Conservation (phyloP, 2,888 invertebrate genomes). For the Lasioglossum morio region DNA sequence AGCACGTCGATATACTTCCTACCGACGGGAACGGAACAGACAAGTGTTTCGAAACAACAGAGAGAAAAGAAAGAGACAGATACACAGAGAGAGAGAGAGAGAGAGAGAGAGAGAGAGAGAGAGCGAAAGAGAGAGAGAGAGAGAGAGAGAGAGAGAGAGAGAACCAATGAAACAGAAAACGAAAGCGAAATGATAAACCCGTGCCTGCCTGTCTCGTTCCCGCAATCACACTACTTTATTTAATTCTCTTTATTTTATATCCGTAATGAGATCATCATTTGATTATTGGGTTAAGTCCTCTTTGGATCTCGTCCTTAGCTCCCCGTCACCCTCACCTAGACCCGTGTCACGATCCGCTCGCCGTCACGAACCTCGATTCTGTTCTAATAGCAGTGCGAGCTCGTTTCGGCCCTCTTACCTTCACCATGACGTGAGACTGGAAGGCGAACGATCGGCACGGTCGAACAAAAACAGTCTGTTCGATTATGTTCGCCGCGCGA, state of each 20-base stretch:
- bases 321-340: slow-evolving; percentile 66
- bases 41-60: neutral
- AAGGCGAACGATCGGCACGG: slow-evolving; percentile 55
- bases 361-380: slow-evolving; percentile 42
- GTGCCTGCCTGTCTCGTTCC: slow-evolving; percentile 60
- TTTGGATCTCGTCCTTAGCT: slow-evolving; percentile 84
- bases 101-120: neutral
- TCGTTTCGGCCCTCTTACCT: slow-evolving; percentile 9
- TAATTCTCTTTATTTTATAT: slow-evolving; percentile 83
- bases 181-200: neutral
- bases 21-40: slow-evolving; percentile 55
- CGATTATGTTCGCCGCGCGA: slow-evolving; percentile 26
- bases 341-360: slow-evolving; percentile 53
- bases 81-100: neutral
- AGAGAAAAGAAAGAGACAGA: neutral
- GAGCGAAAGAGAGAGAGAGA: neutral
- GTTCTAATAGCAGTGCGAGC: neutral
- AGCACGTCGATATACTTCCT: slow-evolving; percentile 63
- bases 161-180: neutral
- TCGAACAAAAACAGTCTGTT: slow-evolving; percentile 35
- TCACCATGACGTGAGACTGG: slow-evolving; percentile 4
- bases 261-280: slow-evolving; percentile 84
- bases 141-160: neutral
- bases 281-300: slow-evolving; percentile 85
- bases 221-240: slow-evolving; percentile 78